phyloP scores from a whole-genome alignment of 2,113 vertebrate genomes.

The Epinephelus moara region DNA sequence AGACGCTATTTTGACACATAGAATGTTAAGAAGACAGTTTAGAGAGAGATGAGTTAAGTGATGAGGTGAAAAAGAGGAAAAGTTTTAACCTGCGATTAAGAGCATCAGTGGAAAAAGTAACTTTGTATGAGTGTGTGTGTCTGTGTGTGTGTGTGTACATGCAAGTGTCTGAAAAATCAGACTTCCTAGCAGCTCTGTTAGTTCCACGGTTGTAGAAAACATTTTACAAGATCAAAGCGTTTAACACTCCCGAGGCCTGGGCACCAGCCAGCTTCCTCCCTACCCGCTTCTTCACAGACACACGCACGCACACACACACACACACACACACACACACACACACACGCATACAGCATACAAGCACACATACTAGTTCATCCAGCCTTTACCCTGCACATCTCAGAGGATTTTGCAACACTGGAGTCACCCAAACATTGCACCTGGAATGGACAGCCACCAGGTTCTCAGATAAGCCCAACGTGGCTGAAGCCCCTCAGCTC shows the following conservation, averaged over 20 bases:
- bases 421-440: conserved; percentile 69
- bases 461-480: conserved; percentile 71
- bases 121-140: conserved; percentile 27
- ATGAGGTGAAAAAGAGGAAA: conserved; percentile 32
- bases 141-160: conserved; percentile 3
- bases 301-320: conserved; percentile 3
- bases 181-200: conserved; percentile 57
- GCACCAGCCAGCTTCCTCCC: conserved; percentile 44
- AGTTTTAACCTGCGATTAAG: conserved; percentile 47
- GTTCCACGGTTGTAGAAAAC: conserved; percentile 67
- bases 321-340: conserved; percentile 3
- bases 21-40: conserved; percentile 7
- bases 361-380: conserved; percentile 33
- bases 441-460: conserved; percentile 76
- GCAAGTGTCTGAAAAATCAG: conserved; percentile 31
- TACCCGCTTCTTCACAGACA: conserved; percentile 9
- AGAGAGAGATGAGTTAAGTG: conserved; percentile 8
- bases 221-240: conserved; percentile 78
- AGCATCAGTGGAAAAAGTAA: conserved; percentile 38
- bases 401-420: conserved; percentile 59
- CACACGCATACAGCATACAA: conserved; percentile 13
- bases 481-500: conserved; percentile 65
- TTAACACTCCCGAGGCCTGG: conserved; percentile 60
- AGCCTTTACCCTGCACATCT: conserved; percentile 60
- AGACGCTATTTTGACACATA: neutral